These are phyloP conservation scores for Trinectes maculatus DNA, from an alignment of 2,113 vertebrate species.

Conservation along the genomic window DNA sequence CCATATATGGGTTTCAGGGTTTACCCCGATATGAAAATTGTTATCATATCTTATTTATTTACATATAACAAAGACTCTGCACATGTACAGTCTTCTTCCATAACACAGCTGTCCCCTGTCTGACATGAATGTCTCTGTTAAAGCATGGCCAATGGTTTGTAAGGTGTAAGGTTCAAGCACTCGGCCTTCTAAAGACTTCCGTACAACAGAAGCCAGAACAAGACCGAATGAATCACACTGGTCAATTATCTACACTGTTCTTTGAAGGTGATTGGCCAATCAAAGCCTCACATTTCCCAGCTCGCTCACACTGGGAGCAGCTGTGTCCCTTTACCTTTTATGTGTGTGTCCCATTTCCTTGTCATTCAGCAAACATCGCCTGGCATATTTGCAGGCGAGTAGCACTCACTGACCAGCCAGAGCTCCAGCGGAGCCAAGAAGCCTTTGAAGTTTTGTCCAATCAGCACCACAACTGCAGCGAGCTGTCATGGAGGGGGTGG, in stretches of 20 bases:
- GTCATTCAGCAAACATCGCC: slow-evolving; percentile 1
- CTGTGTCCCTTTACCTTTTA: not conserved
- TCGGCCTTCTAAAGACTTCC: not conserved
- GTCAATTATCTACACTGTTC: slow-evolving; percentile 11
- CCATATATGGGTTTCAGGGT: not conserved
- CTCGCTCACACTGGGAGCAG: slow-evolving; percentile 3
- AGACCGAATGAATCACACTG: not conserved
- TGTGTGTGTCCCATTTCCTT: not conserved
- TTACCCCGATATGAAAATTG: no score
- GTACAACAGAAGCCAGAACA: not conserved
- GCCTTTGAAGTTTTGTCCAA: slow-evolving; percentile 73
- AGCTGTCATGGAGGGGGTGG: slow-evolving; percentile 12
- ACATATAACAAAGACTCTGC: no score
- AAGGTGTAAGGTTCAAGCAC: slow-evolving; percentile 1
- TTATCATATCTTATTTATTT: not conserved
- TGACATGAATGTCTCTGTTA: not conserved
- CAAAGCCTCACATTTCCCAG: not conserved
- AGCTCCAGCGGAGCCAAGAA: slow-evolving; percentile 30
- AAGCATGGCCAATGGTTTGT: not conserved
- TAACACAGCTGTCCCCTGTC: not conserved
- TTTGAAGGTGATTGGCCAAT: slow-evolving; percentile 37
- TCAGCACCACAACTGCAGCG: slow-evolving; percentile 55
- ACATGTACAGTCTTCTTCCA: not conserved
- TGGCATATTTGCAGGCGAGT: slow-evolving; percentile 32
- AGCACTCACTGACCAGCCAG: slow-evolving; percentile 33